These are phyloP conservation scores for Chamaetylas fuelleborni DNA, from an alignment of 2,113 vertebrate species.

Conservation along the genomic window DNA sequence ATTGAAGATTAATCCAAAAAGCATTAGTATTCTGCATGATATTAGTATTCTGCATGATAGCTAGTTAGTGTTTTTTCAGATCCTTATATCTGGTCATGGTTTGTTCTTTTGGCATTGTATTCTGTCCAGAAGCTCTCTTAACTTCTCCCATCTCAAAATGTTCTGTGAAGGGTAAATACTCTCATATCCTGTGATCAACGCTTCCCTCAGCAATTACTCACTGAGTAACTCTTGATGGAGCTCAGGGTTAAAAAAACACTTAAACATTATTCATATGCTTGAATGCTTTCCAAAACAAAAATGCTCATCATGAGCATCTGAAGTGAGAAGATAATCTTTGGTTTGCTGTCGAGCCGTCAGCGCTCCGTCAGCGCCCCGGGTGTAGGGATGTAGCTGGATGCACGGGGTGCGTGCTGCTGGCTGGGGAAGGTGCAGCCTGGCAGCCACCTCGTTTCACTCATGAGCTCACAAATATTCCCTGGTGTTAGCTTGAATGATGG, in stretches of 20 bases:
- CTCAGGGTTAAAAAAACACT: background rate
- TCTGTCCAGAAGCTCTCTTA: background rate
- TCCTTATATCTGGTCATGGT: background rate
- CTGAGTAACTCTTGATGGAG: background rate
- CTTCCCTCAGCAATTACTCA: background rate
- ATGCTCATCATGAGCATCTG: background rate
- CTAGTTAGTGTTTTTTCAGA: background rate
- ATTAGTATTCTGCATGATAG: background rate
- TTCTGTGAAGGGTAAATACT: background rate
- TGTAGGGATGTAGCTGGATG: background rate
- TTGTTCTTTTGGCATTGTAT: background rate
- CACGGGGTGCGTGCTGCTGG: accelerated
- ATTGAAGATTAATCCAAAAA: background rate
- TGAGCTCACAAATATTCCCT: background rate
- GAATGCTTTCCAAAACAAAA: background rate
- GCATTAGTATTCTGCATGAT: background rate
- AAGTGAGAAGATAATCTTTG: background rate
- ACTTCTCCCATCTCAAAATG: background rate
- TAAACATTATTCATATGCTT: background rate
- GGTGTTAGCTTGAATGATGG: background rate
- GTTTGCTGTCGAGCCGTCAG: background rate
- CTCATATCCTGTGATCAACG: background rate
- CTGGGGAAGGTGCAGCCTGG: background rate
- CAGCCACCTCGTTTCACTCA: accelerated
- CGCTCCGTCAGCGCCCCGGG: background rate